Conservation (phyloP, 1,140 invertebrate species). For the Megalopta genalis region DNA sequence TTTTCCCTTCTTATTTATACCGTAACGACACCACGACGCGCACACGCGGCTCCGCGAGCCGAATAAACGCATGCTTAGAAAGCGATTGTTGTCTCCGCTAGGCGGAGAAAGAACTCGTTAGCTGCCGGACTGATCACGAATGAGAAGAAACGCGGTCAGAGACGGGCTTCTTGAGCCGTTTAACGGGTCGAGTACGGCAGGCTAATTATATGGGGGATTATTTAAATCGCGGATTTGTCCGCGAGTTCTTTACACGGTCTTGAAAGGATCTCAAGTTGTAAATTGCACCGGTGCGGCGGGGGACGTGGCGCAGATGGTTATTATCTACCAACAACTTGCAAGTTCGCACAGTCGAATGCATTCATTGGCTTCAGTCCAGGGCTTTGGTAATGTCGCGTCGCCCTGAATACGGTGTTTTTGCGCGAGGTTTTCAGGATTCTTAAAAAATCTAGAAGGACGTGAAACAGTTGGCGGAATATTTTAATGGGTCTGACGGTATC, state of each 20-base stretch:
- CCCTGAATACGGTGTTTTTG: neutral
- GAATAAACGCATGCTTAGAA: too few species aligned
- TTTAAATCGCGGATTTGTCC: conserved; percentile 32
- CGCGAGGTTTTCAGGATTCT: neutral
- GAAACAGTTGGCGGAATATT: too few species aligned
- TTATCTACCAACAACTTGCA: conserved; percentile 61
- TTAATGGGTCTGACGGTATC: too few species aligned
- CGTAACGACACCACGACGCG: too few species aligned
- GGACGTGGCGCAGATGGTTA: conserved; percentile 44
- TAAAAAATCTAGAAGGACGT: too few species aligned
- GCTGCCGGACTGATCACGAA: neutral
- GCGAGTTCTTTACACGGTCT: conserved; percentile 43
- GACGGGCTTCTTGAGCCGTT: neutral
- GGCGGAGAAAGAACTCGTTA: neutral
- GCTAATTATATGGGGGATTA: neutral
- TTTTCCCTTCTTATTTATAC: too few species aligned
- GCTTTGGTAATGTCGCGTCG: neutral
- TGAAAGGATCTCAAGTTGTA: conserved; percentile 29
- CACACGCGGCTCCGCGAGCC: too few species aligned
- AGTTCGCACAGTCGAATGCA: conserved; percentile 52
- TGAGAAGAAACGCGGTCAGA: neutral
- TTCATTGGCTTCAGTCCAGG: conserved; percentile 36
- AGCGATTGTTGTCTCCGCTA: too few species aligned
- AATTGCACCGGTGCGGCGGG: conserved; percentile 45
- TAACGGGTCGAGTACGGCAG: neutral